Conservation (phyloP, 1,140 invertebrate species). For the Drosophila ercepeae region DNA sequence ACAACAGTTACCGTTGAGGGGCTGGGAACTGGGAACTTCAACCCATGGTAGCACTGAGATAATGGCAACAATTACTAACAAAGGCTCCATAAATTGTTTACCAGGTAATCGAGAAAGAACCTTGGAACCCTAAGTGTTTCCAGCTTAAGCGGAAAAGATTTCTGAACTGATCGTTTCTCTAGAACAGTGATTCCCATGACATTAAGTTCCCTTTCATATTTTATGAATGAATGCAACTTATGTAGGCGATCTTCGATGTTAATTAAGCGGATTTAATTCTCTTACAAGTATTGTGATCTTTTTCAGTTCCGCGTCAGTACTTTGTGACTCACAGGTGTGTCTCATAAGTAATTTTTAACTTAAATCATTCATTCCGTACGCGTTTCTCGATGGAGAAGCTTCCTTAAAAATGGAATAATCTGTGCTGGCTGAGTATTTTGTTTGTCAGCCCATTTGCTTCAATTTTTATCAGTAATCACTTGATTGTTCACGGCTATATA, state of each 20-base stretch:
- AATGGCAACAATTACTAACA: constrained; percentile 27
- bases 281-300: constrained; percentile 23
- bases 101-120: constrained; percentile 28
- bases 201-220: constrained; percentile 21
- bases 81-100: constrained; percentile 34
- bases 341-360: constrained; percentile 33
- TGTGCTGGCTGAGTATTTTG: constrained; percentile 34
- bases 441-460: constrained; percentile 28
- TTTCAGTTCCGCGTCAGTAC: constrained; percentile 59
- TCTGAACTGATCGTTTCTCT: constrained; percentile 4
- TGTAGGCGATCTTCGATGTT: constrained; percentile 26
- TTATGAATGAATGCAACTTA: constrained; percentile 47
- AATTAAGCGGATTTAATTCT: constrained; percentile 27
- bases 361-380: constrained; percentile 42
- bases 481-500: constrained; percentile 41
- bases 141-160: constrained; percentile 18
- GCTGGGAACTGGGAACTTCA: constrained; percentile 11
- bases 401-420: constrained; percentile 35
- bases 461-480: constrained; percentile 56
- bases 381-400: constrained; percentile 33
- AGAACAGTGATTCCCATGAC: constrained; percentile 31
- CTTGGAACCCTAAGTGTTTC: constrained; percentile 1
- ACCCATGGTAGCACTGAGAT: constrained; percentile 1
- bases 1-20: constrained; percentile 34
- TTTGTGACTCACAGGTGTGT: constrained; percentile 36